phyloP scores from a whole-genome alignment of 2,888 invertebrate species.

The Himalopsyche kuldschensis region DNA sequence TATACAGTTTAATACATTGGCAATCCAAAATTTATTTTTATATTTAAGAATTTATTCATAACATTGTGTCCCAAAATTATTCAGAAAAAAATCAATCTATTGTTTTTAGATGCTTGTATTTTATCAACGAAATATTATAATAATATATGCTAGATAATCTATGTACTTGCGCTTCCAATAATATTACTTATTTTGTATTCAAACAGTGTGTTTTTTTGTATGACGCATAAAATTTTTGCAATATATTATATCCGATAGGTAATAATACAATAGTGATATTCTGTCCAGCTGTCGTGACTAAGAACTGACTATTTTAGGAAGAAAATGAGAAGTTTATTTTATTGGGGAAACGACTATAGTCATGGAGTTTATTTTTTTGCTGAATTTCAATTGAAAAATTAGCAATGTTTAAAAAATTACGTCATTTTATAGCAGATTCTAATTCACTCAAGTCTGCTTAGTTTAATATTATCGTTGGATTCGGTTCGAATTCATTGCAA shows the following conservation, averaged over 20 bases:
- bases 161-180: background rate
- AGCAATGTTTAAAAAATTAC: background rate
- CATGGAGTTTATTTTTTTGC: background rate
- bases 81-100: too few species aligned
- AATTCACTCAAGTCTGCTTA: too few species aligned
- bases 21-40: too few species aligned
- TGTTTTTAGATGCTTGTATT: too few species aligned
- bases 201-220: background rate
- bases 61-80: too few species aligned
- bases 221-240: background rate
- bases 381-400: background rate
- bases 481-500: too few species aligned
- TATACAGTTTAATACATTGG: too few species aligned
- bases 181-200: background rate
- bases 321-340: background rate
- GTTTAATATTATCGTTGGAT: too few species aligned
- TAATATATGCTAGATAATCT: too few species aligned
- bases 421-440: background rate
- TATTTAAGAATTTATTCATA: too few species aligned
- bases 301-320: background rate
- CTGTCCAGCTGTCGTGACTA: background rate
- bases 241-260: background rate
- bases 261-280: background rate
- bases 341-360: background rate
- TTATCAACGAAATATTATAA: too few species aligned